Evolutionary conservation across 1,140 invertebrate genomes (phyloP).

Genomic region (Antheraea mylitta): DNA sequence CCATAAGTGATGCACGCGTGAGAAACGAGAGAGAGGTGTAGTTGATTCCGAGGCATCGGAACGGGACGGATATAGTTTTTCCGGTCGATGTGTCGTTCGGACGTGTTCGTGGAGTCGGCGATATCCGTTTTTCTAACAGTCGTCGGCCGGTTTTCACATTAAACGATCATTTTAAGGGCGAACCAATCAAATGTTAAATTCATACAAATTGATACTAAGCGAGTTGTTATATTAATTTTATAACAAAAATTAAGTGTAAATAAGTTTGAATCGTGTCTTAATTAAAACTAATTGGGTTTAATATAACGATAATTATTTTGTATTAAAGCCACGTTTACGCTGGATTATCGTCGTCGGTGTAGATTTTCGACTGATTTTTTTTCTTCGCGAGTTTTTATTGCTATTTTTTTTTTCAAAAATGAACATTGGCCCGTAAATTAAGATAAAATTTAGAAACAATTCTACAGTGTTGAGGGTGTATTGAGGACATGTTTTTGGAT

Average conservation of each 20-base stretch:
- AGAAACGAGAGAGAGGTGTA: constrained; percentile 19
- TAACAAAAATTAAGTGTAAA: constrained; percentile 79
- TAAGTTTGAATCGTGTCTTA: constrained; percentile 70
- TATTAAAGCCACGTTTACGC: constrained; percentile 62
- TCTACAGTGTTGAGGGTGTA: not conserved
- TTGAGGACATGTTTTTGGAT: not conserved
- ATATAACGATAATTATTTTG: constrained; percentile 72
- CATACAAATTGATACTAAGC: constrained; percentile 79
- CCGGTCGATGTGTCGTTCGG: constrained; percentile 10
- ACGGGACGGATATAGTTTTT: constrained; percentile 39
- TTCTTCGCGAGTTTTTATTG: not conserved
- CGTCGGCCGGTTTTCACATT: constrained; percentile 69
- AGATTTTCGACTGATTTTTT: constrained; percentile 8
- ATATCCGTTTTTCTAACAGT: constrained; percentile 73
- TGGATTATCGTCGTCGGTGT: constrained; percentile 55
- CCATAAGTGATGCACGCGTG: constrained; percentile 59
- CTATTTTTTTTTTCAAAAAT: not conserved
- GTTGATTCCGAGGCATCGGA: constrained; percentile 23
- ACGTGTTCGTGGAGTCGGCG: constrained; percentile 45
- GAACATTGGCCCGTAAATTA: not conserved
- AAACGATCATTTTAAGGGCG: constrained; percentile 76
- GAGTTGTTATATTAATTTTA: constrained; percentile 76
- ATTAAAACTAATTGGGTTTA: constrained; percentile 76
- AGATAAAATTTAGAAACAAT: not conserved
- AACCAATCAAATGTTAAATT: constrained; percentile 77